phyloP scores from a whole-genome alignment of 2,113 vertebrate genomes.

The Psephotus haematonotus region DNA sequence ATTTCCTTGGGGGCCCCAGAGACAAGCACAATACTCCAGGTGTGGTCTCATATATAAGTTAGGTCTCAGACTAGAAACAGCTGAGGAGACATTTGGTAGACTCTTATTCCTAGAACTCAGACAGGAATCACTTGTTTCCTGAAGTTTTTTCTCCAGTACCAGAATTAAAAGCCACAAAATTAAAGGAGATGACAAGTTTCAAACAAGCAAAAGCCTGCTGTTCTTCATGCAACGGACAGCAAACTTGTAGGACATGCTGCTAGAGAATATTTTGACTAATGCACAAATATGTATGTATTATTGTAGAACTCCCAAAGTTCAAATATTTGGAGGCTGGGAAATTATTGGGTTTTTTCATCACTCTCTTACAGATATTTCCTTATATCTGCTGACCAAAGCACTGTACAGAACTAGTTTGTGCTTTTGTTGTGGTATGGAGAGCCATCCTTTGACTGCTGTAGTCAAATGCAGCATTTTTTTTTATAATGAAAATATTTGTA shows the following conservation, averaged over 20 bases:
- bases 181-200: not conserved
- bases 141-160: rapidly evolving
- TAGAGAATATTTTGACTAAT: not conserved
- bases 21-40: not conserved
- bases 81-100: not conserved
- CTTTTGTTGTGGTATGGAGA: not conserved
- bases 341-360: not conserved
- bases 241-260: not conserved
- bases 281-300: not conserved
- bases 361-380: not conserved
- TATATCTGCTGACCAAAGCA: not conserved
- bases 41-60: not conserved
- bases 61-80: not conserved
- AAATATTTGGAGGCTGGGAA: not conserved
- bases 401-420: not conserved
- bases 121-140: not conserved
- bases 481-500: not conserved
- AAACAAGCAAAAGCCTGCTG: not conserved
- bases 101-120: not conserved
- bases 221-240: not conserved
- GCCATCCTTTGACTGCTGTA: not conserved
- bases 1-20: not conserved
- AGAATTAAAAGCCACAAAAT: not conserved
- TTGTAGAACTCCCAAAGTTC: not conserved
- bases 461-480: not conserved